Percentiles rank a stretch among this genome's conserved stretches.
Evolutionary conservation across 2,797 vertebrate genomes (phyloP).

Genomic region (Rhodeus uyekii): DNA sequence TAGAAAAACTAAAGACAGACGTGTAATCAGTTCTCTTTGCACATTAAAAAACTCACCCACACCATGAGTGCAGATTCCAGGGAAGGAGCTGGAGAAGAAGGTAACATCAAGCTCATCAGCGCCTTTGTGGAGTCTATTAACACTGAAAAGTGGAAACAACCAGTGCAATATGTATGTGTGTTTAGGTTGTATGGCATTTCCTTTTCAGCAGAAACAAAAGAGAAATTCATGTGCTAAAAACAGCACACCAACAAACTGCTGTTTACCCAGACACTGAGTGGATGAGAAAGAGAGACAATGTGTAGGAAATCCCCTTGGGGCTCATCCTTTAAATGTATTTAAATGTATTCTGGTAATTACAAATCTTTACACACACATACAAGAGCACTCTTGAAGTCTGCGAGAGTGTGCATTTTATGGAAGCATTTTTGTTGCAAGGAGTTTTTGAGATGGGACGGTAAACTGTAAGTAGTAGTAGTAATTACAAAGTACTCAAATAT

Average conservation of each 20-base stretch:
- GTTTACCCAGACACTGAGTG: constrained; percentile 32
- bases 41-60: constrained; percentile 5
- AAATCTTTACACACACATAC: constrained; percentile 76
- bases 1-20: background rate
- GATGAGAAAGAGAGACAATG: constrained; percentile 56
- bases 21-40: constrained; percentile 13
- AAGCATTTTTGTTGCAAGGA: constrained; percentile 41
- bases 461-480: constrained; percentile 1
- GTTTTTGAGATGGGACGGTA: constrained; percentile 43
- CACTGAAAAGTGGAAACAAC: constrained; percentile 8
- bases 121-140: constrained; percentile 24
- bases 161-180: constrained; percentile 46
- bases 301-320: constrained; percentile 71
- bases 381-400: constrained; percentile 25
- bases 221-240: constrained; percentile 39
- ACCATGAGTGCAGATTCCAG: constrained; percentile 55
- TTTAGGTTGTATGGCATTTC: constrained; percentile 49
- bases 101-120: constrained; percentile 63
- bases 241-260: constrained; percentile 3
- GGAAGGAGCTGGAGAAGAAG: constrained; percentile 36
- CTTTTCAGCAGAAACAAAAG: constrained; percentile 24
- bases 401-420: background rate
- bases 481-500: background rate
- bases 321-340: constrained; percentile 77
- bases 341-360: constrained; percentile 83